Evolutionary conservation across 2,797 vertebrate species (phyloP).

Genomic region (Brachyalestes nurse): DNA sequence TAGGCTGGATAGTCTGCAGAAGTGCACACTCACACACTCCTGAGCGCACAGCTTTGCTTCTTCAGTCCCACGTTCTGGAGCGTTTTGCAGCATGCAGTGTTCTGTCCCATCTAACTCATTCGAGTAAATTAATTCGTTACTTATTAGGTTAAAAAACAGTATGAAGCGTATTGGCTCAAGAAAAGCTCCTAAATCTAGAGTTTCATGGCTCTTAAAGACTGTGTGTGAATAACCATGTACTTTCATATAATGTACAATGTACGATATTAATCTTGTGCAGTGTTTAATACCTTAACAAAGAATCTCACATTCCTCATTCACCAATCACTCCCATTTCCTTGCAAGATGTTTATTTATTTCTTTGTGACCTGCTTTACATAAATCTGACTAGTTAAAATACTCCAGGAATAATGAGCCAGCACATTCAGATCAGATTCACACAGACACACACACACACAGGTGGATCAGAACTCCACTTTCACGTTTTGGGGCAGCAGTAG

Average conservation of each 20-base stretch:
- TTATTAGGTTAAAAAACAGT: neutral
- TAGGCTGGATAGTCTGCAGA: conserved; percentile 4
- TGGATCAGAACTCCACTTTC: conserved; percentile 39
- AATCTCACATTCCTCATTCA: neutral
- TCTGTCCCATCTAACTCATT: neutral
- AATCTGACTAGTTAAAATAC: conserved; percentile 3
- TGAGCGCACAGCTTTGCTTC: neutral
- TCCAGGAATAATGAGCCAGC: conserved; percentile 18
- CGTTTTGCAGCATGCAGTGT: neutral
- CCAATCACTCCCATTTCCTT: too few species aligned
- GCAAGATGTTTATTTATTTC: conserved; percentile 10
- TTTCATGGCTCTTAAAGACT: neutral
- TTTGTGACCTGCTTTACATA: conserved; percentile 3
- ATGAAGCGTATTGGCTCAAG: neutral
- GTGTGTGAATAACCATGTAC: neutral
- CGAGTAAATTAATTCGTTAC: neutral
- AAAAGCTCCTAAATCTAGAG: neutral
- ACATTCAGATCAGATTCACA: conserved; percentile 6
- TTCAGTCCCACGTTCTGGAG: neutral
- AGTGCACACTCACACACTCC: neutral
- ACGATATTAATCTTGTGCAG: neutral
- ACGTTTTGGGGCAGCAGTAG: conserved; percentile 37
- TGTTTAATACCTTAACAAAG: neutral
- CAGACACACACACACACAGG: conserved; percentile 33
- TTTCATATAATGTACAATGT: neutral